Evolutionary conservation across 2,113 vertebrate species (phyloP).

Genomic region (Taxidea taxus): DNA sequence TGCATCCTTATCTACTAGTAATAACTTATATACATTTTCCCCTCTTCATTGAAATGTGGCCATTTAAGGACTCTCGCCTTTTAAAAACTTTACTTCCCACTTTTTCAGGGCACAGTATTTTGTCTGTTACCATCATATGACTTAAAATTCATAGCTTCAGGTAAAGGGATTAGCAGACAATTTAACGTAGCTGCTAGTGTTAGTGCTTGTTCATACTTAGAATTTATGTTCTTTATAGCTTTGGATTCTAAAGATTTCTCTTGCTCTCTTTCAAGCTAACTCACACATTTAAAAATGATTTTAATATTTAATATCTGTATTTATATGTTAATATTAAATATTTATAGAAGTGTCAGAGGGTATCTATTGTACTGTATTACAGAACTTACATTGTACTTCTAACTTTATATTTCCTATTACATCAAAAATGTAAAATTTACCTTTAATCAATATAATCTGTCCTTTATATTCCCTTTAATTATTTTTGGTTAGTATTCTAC

Average conservation of each 20-base stretch:
- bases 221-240: neutral
- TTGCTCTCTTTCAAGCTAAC: neutral
- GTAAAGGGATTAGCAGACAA: neutral
- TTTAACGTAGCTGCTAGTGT: neutral
- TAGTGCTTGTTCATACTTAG: neutral
- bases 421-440: neutral
- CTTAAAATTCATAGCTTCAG: neutral
- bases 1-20: neutral
- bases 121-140: neutral
- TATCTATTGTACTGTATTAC: neutral
- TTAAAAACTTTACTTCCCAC: neutral
- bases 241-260: neutral
- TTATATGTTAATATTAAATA: neutral
- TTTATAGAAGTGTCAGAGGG: neutral
- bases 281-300: neutral
- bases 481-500: neutral
- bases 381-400: neutral
- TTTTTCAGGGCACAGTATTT: neutral
- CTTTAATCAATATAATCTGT: neutral
- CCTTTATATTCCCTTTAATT: neutral
- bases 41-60: neutral
- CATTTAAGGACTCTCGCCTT: neutral
- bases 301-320: neutral
- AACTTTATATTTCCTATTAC: neutral
- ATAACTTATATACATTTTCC: neutral